Evolutionary conservation across 2,888 invertebrate species (phyloP).

Genomic region (Zootermopsis nevadensis): DNA sequence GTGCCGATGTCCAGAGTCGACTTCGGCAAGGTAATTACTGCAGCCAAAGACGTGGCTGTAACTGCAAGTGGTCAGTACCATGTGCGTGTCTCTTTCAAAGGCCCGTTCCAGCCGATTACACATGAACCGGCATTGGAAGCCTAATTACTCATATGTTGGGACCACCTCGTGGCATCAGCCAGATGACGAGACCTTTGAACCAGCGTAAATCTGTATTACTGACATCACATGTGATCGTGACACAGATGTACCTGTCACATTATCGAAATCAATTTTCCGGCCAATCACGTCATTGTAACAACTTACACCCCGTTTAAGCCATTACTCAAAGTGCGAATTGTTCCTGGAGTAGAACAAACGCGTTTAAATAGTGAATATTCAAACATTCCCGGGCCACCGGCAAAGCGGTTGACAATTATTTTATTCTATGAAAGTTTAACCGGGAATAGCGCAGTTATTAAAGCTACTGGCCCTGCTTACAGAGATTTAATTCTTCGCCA

Average conservation of each 20-base stretch:
- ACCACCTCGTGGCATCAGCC: background rate
- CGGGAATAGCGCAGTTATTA: too few species aligned
- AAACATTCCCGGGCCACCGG: background rate
- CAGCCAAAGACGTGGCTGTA: too few species aligned
- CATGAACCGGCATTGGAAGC: background rate
- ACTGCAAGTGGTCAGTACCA: too few species aligned
- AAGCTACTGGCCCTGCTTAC: too few species aligned
- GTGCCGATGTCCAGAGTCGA: too few species aligned
- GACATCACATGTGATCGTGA: background rate
- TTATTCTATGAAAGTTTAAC: too few species aligned
- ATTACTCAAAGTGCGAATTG: background rate
- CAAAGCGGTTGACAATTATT: too few species aligned
- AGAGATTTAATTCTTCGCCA: too few species aligned
- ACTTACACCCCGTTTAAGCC: background rate
- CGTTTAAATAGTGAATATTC: background rate
- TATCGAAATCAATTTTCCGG: background rate
- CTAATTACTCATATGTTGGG: background rate
- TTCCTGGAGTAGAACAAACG: background rate
- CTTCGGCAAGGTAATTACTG: too few species aligned
- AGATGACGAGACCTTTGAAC: background rate
- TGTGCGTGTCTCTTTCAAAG: background rate
- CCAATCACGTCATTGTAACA: background rate
- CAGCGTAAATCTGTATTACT: conserved; percentile 4
- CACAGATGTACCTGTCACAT: conserved; percentile 13
- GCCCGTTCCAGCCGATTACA: background rate